Evolutionary conservation across 2,113 vertebrate genomes (phyloP).

Genomic region (Collichthys lucidus): DNA sequence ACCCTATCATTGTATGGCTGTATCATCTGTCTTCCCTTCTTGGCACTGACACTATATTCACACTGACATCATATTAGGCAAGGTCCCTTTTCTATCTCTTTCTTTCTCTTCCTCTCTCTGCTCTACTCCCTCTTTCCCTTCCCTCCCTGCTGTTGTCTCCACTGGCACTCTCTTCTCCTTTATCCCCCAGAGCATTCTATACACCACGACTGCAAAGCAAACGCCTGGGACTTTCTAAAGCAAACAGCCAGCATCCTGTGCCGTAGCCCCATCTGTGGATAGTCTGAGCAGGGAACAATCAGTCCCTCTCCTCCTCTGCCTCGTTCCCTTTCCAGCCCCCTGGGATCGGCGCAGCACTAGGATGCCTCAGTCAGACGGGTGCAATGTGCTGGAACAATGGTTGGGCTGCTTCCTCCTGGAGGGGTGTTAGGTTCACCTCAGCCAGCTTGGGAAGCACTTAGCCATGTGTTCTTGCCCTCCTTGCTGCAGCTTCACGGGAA

Average conservation of each 20-base stretch:
- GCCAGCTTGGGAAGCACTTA: constrained; percentile 76
- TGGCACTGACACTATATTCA: constrained; percentile 77
- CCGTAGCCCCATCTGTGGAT: constrained; percentile 81
- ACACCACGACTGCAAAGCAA: constrained; percentile 74
- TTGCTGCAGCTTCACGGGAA: constrained; percentile 63
- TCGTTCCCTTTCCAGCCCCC: constrained; percentile 67
- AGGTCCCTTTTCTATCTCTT: constrained; percentile 66
- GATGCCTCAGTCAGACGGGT: constrained; percentile 80
- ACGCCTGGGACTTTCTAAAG: constrained; percentile 80
- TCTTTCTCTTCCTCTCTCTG: constrained; percentile 49
- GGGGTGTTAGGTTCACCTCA: constrained; percentile 77
- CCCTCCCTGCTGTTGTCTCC: constrained; percentile 76
- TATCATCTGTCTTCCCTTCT: constrained; percentile 80
- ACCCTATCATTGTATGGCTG: constrained; percentile 76
- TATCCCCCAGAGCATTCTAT: constrained; percentile 73
- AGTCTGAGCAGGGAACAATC: constrained; percentile 79
- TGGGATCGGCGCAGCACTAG: constrained; percentile 70
- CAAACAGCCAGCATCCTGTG: constrained; percentile 81
- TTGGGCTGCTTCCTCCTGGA: constrained; percentile 70
- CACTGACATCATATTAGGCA: constrained; percentile 79
- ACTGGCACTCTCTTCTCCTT: constrained; percentile 66
- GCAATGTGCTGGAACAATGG: constrained; percentile 83
- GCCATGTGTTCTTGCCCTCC: constrained; percentile 64
- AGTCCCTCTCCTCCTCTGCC: constrained; percentile 74
- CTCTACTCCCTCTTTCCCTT: constrained; percentile 43